Evolutionary conservation across 1,140 invertebrate species (phyloP).

Genomic region (Mizuhopecten yessoensis): DNA sequence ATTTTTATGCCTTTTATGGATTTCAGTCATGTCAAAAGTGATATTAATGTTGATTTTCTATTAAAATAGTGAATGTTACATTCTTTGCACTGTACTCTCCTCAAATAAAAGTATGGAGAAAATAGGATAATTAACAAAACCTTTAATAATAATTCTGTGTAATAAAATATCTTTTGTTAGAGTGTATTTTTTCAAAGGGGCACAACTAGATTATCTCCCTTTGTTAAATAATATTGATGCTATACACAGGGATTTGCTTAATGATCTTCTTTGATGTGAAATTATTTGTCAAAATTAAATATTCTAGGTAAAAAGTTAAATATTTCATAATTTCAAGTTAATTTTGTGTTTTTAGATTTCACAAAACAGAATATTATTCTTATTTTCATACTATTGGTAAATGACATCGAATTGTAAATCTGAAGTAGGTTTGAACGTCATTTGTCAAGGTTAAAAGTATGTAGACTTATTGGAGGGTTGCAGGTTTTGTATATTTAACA

Average conservation of each 20-base stretch:
- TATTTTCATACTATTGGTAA: no score
- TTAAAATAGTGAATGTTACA: conserved; percentile 6
- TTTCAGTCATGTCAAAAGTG: background rate
- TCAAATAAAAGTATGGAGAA: background rate
- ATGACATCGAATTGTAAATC: no score
- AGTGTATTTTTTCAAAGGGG: background rate
- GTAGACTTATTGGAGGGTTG: no score
- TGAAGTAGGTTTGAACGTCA: no score
- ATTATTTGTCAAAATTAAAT: no score
- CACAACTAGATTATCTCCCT: background rate
- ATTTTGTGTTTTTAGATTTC: no score
- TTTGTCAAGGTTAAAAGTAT: background rate
- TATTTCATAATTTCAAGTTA: no score
- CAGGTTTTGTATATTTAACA: background rate
- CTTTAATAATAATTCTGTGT: no score
- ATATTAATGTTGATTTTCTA: conserved; percentile 30
- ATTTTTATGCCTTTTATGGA: conserved; percentile 29
- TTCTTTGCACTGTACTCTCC: background rate
- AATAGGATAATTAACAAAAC: background rate
- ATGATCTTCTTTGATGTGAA: no score
- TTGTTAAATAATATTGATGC: background rate
- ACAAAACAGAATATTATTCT: no score
- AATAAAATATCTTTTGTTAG: background rate
- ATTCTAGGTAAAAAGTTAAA: no score
- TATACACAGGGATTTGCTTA: no score